Conservation (phyloP, 2,113 vertebrate species). For the Pituophis catenifer region DNA sequence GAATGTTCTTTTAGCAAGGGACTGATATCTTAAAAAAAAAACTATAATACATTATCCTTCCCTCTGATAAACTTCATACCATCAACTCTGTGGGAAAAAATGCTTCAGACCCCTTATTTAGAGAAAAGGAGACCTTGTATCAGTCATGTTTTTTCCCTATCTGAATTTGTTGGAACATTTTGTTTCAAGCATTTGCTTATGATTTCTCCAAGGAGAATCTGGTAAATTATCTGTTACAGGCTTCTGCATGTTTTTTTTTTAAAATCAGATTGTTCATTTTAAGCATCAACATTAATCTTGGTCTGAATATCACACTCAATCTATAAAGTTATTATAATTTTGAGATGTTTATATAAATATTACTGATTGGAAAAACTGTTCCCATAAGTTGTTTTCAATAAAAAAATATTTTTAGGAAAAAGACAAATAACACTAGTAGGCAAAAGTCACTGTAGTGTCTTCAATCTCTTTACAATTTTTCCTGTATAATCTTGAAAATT, state of each 20-base stretch:
- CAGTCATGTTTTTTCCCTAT: conserved; percentile 1
- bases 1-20: neutral
- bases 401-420: neutral
- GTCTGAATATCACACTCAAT: conserved; percentile 7
- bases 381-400: neutral
- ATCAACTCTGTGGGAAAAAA: neutral
- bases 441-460: neutral
- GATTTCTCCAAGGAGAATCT: conserved; percentile 31
- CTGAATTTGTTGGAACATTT: conserved; percentile 31
- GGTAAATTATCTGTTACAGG: conserved; percentile 22
- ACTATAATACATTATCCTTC: neutral
- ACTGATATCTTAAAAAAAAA: neutral
- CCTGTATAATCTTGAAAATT: neutral
- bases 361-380: neutral
- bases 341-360: conserved; percentile 15
- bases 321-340: conserved; percentile 48
- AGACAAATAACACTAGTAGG: neutral
- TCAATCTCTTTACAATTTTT: neutral
- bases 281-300: conserved; percentile 44
- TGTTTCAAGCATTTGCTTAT: conserved; percentile 36
- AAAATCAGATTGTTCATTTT: conserved; percentile 25
- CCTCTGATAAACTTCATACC: neutral
- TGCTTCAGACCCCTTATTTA: neutral
- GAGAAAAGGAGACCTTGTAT: neutral
- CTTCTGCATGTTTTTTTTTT: conserved; percentile 18